Evolutionary conservation across 23 tunicate genomes (phyloP).

Genomic region (Halocynthia aurantium): DNA sequence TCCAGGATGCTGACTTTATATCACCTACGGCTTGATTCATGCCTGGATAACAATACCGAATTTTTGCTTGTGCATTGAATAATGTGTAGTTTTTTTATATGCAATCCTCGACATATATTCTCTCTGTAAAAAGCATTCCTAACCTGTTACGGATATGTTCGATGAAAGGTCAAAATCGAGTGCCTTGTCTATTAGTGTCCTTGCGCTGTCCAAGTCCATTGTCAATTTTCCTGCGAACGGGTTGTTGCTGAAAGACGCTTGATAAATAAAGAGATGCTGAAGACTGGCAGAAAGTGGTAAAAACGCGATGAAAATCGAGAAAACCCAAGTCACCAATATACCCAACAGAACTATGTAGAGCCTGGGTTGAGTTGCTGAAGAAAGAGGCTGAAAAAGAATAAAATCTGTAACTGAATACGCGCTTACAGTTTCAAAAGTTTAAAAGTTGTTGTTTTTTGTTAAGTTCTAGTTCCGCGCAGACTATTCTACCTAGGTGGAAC

Average conservation of each 20-base stretch:
- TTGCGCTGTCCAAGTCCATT: constrained; percentile 39
- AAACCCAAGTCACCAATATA: constrained; percentile 39
- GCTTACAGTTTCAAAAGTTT: too few species aligned
- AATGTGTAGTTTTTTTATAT: too few species aligned
- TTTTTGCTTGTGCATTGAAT: too few species aligned
- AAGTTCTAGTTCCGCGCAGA: not conserved
- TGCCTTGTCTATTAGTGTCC: constrained; percentile 17
- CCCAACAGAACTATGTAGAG: constrained; percentile 4
- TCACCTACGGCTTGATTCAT: too few species aligned
- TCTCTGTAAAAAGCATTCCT: too few species aligned
- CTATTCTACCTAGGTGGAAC: not conserved
- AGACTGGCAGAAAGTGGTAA: constrained; percentile 36
- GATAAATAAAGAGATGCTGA: constrained; percentile 31
- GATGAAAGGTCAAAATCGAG: not conserved
- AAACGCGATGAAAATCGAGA: constrained; percentile 38
- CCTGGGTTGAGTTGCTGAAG: constrained; percentile 36
- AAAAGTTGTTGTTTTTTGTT: not conserved
- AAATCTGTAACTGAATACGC: not conserved
- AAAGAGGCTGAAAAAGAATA: constrained; percentile 51
- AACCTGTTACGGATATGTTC: too few species aligned
- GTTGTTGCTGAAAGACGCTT: constrained; percentile 41
- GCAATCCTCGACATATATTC: too few species aligned
- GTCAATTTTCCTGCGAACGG: constrained; percentile 51
- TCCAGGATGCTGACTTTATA: too few species aligned
- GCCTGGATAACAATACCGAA: too few species aligned